phyloP scores from a whole-genome alignment of 1,140 invertebrate species.

The Lanistes nyassanus region DNA sequence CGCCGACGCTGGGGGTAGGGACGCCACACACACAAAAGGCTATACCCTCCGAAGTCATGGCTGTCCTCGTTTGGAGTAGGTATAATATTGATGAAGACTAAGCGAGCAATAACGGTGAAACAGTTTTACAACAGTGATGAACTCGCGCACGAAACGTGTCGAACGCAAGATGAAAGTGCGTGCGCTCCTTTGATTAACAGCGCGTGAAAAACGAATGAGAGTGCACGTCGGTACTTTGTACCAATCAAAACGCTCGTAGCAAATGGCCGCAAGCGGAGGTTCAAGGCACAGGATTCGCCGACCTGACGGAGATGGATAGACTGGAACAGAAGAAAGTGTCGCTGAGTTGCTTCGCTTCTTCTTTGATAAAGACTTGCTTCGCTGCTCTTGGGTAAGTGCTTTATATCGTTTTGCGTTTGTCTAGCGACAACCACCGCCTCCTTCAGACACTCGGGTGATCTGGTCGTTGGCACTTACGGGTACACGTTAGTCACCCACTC shows the following conservation, averaged over 20 bases:
- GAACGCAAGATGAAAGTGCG: constrained; percentile 12
- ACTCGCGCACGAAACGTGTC: constrained; percentile 1
- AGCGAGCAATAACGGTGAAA: background rate
- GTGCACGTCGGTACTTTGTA: background rate
- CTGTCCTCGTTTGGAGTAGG: background rate
- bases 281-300: background rate
- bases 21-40: background rate
- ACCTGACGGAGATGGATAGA: background rate
- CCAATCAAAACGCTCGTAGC: background rate
- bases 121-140: background rate
- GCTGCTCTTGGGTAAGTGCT: background rate
- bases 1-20: too few species aligned
- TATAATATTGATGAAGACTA: background rate
- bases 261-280: background rate
- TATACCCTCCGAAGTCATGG: too few species aligned
- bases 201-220: constrained; percentile 4
- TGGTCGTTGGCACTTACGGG: too few species aligned
- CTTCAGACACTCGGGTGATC: background rate
- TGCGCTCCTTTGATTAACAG: background rate
- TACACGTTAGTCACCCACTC: background rate
- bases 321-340: background rate
- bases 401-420: background rate
- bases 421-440: background rate
- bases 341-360: background rate
- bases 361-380: background rate